Conservation (phyloP, 2,113 vertebrate genomes). For the Alces alces region DNA sequence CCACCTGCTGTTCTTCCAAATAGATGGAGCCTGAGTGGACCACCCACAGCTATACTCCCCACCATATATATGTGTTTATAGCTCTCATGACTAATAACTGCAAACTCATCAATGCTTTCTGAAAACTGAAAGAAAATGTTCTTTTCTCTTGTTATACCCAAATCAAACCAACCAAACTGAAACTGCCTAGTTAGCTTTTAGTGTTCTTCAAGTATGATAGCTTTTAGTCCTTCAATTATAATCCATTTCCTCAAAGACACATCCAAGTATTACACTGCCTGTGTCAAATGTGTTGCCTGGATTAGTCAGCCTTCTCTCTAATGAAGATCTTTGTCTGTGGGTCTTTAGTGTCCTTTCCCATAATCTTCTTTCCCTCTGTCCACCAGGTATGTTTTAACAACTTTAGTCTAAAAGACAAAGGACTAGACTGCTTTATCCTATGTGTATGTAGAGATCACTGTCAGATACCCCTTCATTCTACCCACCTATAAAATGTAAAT, state of each 20-base stretch:
- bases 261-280: neutral
- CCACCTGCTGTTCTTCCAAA: neutral
- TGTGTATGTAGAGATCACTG: neutral
- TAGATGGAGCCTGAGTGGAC: neutral
- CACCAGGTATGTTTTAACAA: neutral
- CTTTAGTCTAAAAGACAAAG: neutral
- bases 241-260: neutral
- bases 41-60: neutral
- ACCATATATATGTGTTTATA: neutral
- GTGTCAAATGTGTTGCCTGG: neutral
- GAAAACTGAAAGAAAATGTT: neutral
- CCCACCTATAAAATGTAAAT: neutral
- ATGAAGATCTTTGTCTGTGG: neutral
- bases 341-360: neutral
- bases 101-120: neutral
- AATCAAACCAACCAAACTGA: neutral
- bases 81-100: neutral
- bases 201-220: neutral
- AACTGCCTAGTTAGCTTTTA: neutral
- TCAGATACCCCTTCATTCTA: neutral
- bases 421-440: neutral
- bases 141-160: neutral
- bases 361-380: neutral
- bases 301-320: neutral
- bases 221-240: neutral